A percentile compares a stretch with the other conserved stretches of the same genome.
Evolutionary conservation across 2,888 invertebrate species (phyloP).

Genomic region (Nymphalis polychloros): DNA sequence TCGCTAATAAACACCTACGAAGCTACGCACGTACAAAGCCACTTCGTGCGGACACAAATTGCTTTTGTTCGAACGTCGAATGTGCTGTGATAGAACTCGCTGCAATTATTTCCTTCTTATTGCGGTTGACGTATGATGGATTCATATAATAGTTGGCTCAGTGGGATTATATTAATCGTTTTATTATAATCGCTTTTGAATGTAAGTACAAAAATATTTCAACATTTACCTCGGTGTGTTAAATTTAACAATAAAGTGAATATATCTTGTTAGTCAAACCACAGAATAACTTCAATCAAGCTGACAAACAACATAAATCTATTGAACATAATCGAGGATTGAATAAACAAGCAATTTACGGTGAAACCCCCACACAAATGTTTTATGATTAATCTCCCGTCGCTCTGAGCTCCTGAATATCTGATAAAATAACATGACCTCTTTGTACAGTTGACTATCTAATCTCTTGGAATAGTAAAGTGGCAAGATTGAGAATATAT

Average conservation of each 20-base stretch:
- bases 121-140: conserved; percentile 64
- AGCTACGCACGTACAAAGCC: conserved; percentile 73
- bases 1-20: conserved; percentile 76
- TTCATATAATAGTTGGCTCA: conserved; percentile 59
- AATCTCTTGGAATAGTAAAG: conserved; percentile 59
- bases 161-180: conserved; percentile 39
- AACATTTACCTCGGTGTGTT: background rate
- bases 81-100: conserved; percentile 64
- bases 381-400: conserved; percentile 31
- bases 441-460: conserved; percentile 45
- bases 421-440: conserved; percentile 30
- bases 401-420: conserved; percentile 29
- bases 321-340: conserved; percentile 31
- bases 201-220: background rate
- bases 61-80: conserved; percentile 73
- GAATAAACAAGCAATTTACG: conserved; percentile 32
- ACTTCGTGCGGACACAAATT: conserved; percentile 78
- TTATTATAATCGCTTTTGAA: background rate
- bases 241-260: background rate
- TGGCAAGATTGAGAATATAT: conserved; percentile 50
- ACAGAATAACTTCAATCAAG: conserved; percentile 24
- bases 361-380: conserved; percentile 30
- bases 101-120: conserved; percentile 56
- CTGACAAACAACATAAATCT: conserved; percentile 32
- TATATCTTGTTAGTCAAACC: conserved; percentile 21